Evolutionary conservation across 2,113 vertebrate genomes (phyloP).

Genomic region (Arenaria interpres): DNA sequence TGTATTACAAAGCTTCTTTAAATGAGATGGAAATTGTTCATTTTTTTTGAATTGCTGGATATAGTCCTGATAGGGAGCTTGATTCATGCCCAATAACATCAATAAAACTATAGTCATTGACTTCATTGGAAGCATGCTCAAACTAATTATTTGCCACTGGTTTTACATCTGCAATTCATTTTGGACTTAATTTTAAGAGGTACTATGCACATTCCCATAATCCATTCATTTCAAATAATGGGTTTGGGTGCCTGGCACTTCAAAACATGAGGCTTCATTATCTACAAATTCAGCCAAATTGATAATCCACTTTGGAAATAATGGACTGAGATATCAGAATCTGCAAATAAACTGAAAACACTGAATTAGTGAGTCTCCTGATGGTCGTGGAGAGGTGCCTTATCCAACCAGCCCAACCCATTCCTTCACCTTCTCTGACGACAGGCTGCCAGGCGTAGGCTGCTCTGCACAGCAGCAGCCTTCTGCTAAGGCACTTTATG

Average conservation of each 20-base stretch:
- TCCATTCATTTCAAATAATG: neutral
- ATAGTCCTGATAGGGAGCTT: neutral
- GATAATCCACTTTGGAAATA: constrained; percentile 11
- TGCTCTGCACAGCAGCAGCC: neutral
- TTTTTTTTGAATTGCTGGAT: neutral
- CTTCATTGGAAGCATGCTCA: neutral
- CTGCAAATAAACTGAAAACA: constrained; percentile 5
- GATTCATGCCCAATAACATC: neutral
- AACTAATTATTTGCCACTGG: neutral
- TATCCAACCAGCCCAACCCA: neutral
- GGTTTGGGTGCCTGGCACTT: neutral
- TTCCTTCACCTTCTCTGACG: neutral
- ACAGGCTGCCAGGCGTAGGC: neutral
- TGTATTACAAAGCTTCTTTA: neutral
- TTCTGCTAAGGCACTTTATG: neutral
- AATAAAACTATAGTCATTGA: neutral
- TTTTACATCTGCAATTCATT: constrained; percentile 13
- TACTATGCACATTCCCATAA: neutral
- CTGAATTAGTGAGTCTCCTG: neutral
- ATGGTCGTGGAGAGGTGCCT: neutral
- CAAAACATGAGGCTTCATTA: constrained; percentile 14
- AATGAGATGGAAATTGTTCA: neutral
- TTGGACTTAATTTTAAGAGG: constrained; percentile 5
- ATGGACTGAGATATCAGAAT: neutral
- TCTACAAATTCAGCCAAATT: neutral